These are phyloP conservation scores for Caenorhabditis becei DNA, from an alignment of 2,888 invertebrate species.

Conservation along the genomic window DNA sequence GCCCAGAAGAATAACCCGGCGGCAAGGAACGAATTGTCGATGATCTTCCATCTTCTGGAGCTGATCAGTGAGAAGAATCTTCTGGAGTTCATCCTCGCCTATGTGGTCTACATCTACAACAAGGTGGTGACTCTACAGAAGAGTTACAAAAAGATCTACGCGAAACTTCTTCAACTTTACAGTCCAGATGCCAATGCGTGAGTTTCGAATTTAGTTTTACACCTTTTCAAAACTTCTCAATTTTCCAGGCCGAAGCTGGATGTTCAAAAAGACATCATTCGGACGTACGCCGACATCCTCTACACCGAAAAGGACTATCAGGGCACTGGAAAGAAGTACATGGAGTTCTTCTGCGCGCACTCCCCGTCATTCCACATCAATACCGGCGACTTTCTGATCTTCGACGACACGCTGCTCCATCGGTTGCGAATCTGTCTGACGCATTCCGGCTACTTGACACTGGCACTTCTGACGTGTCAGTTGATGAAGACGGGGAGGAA, in stretches of 20 bases:
- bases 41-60: slow-evolving; percentile 36
- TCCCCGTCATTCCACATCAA: slow-evolving; percentile 12
- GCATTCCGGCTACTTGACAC: slow-evolving; percentile 50
- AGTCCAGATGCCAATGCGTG: slow-evolving; percentile 18
- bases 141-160: slow-evolving; percentile 31
- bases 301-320: slow-evolving; percentile 50
- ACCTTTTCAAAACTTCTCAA: no score
- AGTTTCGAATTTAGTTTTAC: slow-evolving; percentile 9
- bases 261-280: slow-evolving; percentile 12
- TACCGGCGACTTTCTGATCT: neutral
- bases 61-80: slow-evolving; percentile 27
- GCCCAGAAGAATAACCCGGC: slow-evolving; percentile 8
- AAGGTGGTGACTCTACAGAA: slow-evolving; percentile 30
- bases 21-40: slow-evolving; percentile 3
- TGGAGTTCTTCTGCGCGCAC: slow-evolving; percentile 48
- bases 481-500: slow-evolving; percentile 15
- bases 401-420: slow-evolving; percentile 24
- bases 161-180: slow-evolving; percentile 20
- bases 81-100: slow-evolving; percentile 42
- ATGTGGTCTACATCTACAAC: slow-evolving; percentile 32
- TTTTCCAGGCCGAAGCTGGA: slow-evolving; percentile 49
- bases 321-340: slow-evolving; percentile 45
- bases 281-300: slow-evolving; percentile 51
- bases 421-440: slow-evolving; percentile 41
- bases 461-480: slow-evolving; percentile 49